Evolutionary conservation across 2,113 vertebrate species (phyloP), one percentile per base, ranked within the genome.

Genomic region (Aplodontia rufa): DNA sequence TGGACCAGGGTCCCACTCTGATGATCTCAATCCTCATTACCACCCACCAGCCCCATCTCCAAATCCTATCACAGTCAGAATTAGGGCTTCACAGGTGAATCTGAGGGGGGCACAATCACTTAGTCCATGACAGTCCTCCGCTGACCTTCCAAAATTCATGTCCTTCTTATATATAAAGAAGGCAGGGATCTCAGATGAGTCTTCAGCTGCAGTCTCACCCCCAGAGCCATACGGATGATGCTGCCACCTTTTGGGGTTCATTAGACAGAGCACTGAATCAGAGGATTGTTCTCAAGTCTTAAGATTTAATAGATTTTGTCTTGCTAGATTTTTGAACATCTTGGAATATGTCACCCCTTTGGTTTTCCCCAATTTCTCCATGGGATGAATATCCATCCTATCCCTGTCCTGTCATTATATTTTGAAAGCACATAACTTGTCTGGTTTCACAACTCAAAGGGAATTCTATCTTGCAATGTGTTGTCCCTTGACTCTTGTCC

Each of bases 181-280:
- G 12, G 19, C 22, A 37, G 40, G 16, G n/a, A 55, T 79, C 62
- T 85, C 42, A 24, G 75, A 53, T 42, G 22, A 51, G 20, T n/a
- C n/a, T 28, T 3, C 0, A 16, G 13, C 8, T 51, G 5, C 5
- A 11, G 6, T 40, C 51, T 19, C 12, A 2, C 5, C 68, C 47
- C 74, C 40, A 71, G 13, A 32, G 26, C 9, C 55, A 26, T 11
- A 9, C 7, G 5, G 32, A 0, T 58, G 19, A 64, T n/a, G 32
- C 26, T 35, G 20, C 28, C 30, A 30, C 28, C 51, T 69, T 45
- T 58, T 3, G 45, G 58, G 8, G 17, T 35, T 40, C 47, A n/a
- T n/a, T n/a, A 83, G 58, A 24, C 30, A 75, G 8, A 58, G 24
- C 49, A 74, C 45, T n/a, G 35, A 35, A 24, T 32, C n/a, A 28